Conservation (phyloP, 1,140 invertebrate genomes). For the Anastatus disparis region DNA sequence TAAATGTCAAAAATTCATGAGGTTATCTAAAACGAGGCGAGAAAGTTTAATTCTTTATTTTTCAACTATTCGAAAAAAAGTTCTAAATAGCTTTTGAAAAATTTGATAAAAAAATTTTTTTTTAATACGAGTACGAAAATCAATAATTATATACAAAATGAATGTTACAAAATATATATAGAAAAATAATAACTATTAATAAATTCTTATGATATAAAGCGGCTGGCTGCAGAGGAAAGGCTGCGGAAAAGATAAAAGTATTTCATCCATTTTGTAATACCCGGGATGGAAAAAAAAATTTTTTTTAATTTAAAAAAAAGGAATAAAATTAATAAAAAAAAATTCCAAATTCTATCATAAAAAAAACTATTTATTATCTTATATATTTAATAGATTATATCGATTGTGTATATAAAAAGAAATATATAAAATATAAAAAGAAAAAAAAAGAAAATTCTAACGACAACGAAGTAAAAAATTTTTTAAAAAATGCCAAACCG, state of each 20-base stretch:
- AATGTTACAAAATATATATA: constrained; percentile 50
- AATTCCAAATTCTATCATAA: constrained; percentile 36
- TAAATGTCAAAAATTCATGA: too few species aligned
- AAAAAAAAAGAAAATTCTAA: constrained; percentile 18
- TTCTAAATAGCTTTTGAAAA: too few species aligned
- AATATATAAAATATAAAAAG: too few species aligned
- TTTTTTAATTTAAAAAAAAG: constrained; percentile 9
- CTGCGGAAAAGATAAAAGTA: constrained; percentile 32
- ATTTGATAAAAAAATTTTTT: too few species aligned
- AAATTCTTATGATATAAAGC: constrained; percentile 40
- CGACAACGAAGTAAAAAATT: constrained; percentile 28
- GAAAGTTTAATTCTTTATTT: too few species aligned
- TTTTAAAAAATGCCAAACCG: too few species aligned
- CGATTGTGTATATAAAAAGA: constrained; percentile 18
- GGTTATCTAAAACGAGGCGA: too few species aligned
- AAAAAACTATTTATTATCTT: constrained; percentile 34
- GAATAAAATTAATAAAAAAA: constrained; percentile 28
- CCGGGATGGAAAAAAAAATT: background rate
- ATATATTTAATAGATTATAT: constrained; percentile 38
- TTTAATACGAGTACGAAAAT: constrained; percentile 23
- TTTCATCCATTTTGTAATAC: constrained; percentile 20
- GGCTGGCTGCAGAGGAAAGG: constrained; percentile 42
- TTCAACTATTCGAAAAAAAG: too few species aligned
- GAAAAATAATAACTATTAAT: constrained; percentile 23
- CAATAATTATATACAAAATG: constrained; percentile 43